These are phyloP conservation scores for Sibirionetta formosa DNA, from an alignment of 2,797 vertebrate species.

Conservation along the genomic window DNA sequence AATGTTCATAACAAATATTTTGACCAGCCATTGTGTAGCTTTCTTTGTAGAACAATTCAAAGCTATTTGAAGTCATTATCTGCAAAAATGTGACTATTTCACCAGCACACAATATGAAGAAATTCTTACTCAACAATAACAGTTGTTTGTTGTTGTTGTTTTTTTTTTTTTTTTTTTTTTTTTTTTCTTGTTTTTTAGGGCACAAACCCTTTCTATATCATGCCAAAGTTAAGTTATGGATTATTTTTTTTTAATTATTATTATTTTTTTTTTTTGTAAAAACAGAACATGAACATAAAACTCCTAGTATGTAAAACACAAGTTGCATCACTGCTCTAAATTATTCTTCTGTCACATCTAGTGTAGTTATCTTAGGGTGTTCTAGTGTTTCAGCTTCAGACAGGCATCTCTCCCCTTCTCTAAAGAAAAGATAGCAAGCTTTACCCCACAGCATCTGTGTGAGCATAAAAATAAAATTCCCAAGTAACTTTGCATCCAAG, in stretches of 20 bases:
- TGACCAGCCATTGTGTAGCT: neutral
- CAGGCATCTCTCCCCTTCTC: neutral
- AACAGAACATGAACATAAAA: neutral
- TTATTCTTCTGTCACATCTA: constrained; percentile 6
- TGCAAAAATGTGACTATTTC: neutral
- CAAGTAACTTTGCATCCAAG: neutral
- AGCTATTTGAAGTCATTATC: neutral
- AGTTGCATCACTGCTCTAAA: neutral
- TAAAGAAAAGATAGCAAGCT: neutral
- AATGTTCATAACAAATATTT: neutral
- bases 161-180: no score
- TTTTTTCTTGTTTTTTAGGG: neutral
- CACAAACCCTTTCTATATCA: neutral
- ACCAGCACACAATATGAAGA: neutral
- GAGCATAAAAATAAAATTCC: constrained; percentile 14
- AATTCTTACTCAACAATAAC: neutral
- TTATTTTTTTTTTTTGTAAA: neutral
- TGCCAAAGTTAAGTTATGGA: neutral
- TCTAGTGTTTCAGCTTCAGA: constrained; percentile 14
- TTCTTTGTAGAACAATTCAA: neutral
- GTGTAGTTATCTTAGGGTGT: constrained; percentile 1
- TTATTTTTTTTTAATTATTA: neutral
- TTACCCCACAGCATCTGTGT: constrained; percentile 18
- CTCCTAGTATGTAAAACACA: neutral
- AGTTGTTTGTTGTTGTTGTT: no score